phyloP scores from a whole-genome alignment of 2,888 invertebrate species.

The Limnephilus lunatus region DNA sequence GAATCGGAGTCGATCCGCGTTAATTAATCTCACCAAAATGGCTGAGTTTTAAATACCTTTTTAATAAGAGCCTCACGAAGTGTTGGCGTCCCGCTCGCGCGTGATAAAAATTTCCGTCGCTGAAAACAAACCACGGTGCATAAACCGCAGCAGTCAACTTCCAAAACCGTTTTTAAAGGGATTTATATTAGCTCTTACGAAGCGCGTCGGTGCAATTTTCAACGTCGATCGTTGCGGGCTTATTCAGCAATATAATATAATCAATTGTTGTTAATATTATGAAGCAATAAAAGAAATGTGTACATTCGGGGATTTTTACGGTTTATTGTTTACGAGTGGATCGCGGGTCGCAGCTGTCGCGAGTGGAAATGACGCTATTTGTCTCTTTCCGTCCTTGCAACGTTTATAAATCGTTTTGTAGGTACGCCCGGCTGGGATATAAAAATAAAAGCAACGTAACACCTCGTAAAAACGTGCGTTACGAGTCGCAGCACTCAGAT shows the following conservation, averaged over 20 bases:
- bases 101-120: constrained; percentile 58
- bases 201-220: constrained; percentile 11
- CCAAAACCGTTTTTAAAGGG: background rate
- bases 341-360: constrained; percentile 54
- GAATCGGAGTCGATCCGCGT: background rate
- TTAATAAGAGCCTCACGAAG: constrained; percentile 60
- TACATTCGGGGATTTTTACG: background rate
- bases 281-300: constrained; percentile 19
- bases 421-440: constrained; percentile 17
- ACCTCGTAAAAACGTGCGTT: constrained; percentile 22
- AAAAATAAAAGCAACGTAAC: constrained; percentile 18
- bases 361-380: constrained; percentile 51
- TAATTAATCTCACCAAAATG: constrained; percentile 28
- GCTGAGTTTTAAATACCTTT: constrained; percentile 58
- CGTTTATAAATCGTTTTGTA: constrained; percentile 60
- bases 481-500: background rate
- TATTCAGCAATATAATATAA: constrained; percentile 9
- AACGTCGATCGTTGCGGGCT: background rate
- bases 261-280: constrained; percentile 10
- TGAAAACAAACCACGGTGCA: constrained; percentile 47
- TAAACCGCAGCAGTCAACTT: background rate
- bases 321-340: constrained; percentile 41
- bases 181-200: background rate
- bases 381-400: constrained; percentile 54
- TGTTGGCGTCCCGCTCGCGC: constrained; percentile 58